Evolutionary conservation across 2,113 vertebrate species (phyloP), one percentile per base, ranked within the genome.

Genomic region (Peromyscus californicus): DNA sequence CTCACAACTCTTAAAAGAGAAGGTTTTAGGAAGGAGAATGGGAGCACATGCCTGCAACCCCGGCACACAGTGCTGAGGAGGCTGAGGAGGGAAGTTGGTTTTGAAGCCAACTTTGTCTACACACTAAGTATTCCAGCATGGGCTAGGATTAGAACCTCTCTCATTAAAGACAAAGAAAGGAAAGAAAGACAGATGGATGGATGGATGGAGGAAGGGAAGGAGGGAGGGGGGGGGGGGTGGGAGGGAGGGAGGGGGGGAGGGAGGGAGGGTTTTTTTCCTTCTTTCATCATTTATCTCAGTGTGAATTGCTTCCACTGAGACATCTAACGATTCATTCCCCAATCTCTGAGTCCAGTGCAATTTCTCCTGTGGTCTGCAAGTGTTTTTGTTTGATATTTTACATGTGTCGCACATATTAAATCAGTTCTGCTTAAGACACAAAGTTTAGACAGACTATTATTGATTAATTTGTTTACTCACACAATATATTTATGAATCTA

Each of bases 131-230:
- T 39, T 33, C 63, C 17, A 21, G 17, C 45, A 21, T 51, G 21
- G 5, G 65, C 10, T 70, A 54, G 31, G 33, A 19, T 51, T n/a
- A 54, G 45, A 70, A 51, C 45, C 7, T 45, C 39, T 17, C 80
- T 83, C 22, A 83, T 83, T n/a, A n/a, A 83, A 83, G 33, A 83
- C 21, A 15, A 85, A 45, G 39, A 31, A 63, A 31, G 39, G 17
- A 33, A 67, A 48, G n/a, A 29, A 9, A 29, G 65, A 67, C 1
- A 8, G 16, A 31, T 17, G 16, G 16, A 7, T 2, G 1, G 16
- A n/a, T 0, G 9, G 2, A 59, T 8, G 11, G 17, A 29, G 16
- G 16, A 16, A 7, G 5, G 1, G 16, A n/a, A 0, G 9, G 2
- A 59, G 8, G 11, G 1, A 31, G 3, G 6, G 9, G 21, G 33